A percentile compares a stretch with the other conserved stretches of the same genome.
These are phyloP conservation scores for Geothlypis trichas DNA, from an alignment of 2,113 vertebrate species.

Conservation along the genomic window DNA sequence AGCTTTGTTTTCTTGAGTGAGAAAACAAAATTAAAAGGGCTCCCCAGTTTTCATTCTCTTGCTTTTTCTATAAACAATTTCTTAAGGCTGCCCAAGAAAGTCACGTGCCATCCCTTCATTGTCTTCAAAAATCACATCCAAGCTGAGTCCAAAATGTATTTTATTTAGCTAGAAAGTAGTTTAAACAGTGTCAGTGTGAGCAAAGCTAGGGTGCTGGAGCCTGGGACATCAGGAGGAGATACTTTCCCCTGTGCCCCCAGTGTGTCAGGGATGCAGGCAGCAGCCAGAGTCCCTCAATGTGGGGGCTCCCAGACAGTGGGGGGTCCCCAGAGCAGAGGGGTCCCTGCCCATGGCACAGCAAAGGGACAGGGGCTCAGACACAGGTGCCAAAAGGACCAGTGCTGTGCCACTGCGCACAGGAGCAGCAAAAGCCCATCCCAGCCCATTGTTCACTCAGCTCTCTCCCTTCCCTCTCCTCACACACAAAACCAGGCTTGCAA, in stretches of 20 bases:
- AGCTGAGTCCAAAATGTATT: not conserved
- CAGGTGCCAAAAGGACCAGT: not conserved
- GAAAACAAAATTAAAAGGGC: not conserved
- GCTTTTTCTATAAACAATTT: not conserved
- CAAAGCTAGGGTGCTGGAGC: not conserved
- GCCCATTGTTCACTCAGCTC: not conserved
- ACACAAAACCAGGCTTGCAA: not conserved
- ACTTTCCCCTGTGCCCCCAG: not conserved
- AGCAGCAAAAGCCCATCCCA: not conserved
- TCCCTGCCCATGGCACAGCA: not conserved
- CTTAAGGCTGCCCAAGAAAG: not conserved
- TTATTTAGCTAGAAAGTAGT: not conserved
- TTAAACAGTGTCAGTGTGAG: not conserved
- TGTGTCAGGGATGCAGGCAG: not conserved
- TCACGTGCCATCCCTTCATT: not conserved
- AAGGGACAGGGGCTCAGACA: not conserved
- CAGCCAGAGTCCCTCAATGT: accelerated
- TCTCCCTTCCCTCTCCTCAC: not conserved
- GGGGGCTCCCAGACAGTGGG: not conserved
- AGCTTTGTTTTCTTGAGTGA: not conserved
- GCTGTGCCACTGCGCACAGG: not conserved
- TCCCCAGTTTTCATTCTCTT: not conserved
- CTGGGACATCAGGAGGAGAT: not conserved
- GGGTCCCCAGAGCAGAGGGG: not conserved
- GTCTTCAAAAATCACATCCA: not conserved